Evolutionary conservation across 2,888 invertebrate species (phyloP).

Genomic region (Lutraria lutraria): DNA sequence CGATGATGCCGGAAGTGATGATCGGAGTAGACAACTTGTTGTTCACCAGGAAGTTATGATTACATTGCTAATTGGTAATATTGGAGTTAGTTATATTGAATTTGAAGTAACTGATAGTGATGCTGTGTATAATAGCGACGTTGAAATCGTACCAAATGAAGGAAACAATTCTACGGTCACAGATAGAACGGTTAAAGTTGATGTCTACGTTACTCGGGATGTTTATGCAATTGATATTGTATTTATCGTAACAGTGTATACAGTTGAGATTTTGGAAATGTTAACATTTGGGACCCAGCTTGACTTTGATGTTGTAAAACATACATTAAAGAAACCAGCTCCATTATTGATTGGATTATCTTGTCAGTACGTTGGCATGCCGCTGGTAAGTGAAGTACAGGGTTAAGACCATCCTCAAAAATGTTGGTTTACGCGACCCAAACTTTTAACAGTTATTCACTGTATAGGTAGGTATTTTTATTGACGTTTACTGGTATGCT

Average conservation of each 20-base stretch:
- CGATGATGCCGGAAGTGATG: not conserved
- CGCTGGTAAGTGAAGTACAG: slow-evolving; percentile 86
- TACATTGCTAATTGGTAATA: slow-evolving; percentile 20
- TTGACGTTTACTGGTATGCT: too few relatives aligned
- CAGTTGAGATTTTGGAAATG: slow-evolving; percentile 84
- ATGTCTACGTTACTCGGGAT: slow-evolving; percentile 50
- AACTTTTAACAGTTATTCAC: too few relatives aligned
- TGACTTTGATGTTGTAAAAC: slow-evolving; percentile 84
- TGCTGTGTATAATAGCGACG: not conserved
- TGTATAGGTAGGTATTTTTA: too few relatives aligned
- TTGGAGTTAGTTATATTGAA: slow-evolving; percentile 9
- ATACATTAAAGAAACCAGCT: slow-evolving; percentile 87
- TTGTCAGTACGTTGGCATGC: slow-evolving; percentile 88
- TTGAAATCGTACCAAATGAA: not conserved
- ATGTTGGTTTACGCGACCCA: not conserved
- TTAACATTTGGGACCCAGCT: slow-evolving; percentile 87
- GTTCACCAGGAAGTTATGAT: not conserved
- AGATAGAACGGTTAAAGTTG: not conserved
- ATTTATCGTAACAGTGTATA: slow-evolving; percentile 83
- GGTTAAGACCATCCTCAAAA: not conserved
- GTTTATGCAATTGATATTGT: slow-evolving; percentile 71
- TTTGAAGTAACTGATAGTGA: not conserved
- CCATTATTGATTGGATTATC: slow-evolving; percentile 87
- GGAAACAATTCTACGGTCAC: not conserved
- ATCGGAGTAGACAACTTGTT: not conserved